These are phyloP conservation scores for Phylloscopus collybita DNA, from an alignment of 2,797 vertebrate species.

Conservation along the genomic window DNA sequence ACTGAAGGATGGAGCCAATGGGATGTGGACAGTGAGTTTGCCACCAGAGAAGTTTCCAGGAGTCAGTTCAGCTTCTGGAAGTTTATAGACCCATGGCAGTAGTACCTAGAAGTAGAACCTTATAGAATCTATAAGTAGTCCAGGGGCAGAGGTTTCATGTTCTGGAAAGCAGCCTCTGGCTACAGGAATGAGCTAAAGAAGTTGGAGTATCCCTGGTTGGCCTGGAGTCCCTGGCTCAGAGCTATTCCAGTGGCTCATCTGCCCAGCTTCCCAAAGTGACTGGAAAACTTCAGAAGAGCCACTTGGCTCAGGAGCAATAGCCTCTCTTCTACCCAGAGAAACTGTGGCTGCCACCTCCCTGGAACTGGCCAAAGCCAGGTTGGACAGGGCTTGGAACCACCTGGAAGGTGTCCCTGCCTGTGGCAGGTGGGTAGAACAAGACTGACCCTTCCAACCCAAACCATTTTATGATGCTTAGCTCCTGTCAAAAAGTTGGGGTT, in stretches of 20 bases:
- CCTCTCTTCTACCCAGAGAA: neutral
- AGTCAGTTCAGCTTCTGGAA: neutral
- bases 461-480: neutral
- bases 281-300: neutral
- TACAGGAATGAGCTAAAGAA: neutral
- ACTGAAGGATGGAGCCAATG: neutral
- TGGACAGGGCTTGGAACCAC: neutral
- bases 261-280: neutral
- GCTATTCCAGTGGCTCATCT: neutral
- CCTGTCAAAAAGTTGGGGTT: neutral
- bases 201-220: neutral
- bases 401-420: neutral
- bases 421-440: neutral
- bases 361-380: neutral
- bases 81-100: neutral
- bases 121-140: neutral
- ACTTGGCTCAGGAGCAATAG: neutral
- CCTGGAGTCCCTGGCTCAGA: neutral
- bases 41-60: neutral
- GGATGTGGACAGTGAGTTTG: neutral
- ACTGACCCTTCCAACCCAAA: neutral
- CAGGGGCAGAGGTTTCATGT: neutral
- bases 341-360: neutral
- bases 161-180: neutral
- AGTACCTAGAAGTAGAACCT: neutral